Evolutionary conservation across 2,797 vertebrate genomes (phyloP).

Genomic region (Chiroxiphia lanceolata): DNA sequence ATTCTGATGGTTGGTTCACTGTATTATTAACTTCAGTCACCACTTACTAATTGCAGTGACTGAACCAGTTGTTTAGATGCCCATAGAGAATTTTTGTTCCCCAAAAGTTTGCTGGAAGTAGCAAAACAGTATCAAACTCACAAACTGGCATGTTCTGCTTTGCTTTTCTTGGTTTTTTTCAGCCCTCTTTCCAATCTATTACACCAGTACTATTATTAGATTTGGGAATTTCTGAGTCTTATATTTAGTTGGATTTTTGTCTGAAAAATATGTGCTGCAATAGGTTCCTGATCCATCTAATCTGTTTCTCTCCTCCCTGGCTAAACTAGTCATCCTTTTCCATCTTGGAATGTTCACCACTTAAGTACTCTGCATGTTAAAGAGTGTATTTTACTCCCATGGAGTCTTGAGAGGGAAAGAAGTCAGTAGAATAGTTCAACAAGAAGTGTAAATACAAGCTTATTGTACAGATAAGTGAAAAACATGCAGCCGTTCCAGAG

Average conservation of each 20-base stretch:
- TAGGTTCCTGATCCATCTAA: not conserved
- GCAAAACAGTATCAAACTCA: not conserved
- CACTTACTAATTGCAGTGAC: not conserved
- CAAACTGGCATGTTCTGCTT: not conserved
- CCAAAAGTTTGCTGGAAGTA: not conserved
- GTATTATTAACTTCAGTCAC: not conserved
- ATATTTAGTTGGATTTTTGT: not conserved
- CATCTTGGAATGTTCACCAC: not conserved
- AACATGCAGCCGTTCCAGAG: not conserved
- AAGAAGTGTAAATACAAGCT: not conserved
- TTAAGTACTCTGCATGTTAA: not conserved
- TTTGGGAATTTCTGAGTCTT: not conserved
- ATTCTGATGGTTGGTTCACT: not conserved
- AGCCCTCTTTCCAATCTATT: not conserved
- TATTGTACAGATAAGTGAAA: not conserved
- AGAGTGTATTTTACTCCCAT: not conserved
- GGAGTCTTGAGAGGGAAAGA: not conserved
- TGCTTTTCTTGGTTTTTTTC: not conserved
- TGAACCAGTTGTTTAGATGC: not conserved
- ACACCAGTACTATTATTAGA: not conserved
- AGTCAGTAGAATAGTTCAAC: not conserved
- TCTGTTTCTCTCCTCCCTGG: not conserved
- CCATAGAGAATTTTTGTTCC: not conserved
- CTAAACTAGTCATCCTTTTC: not conserved
- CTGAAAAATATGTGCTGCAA: not conserved